Evolutionary conservation across 2,113 vertebrate genomes (phyloP), one percentile per base, ranked within the genome.

Genomic region (Ploceus nigricollis): DNA sequence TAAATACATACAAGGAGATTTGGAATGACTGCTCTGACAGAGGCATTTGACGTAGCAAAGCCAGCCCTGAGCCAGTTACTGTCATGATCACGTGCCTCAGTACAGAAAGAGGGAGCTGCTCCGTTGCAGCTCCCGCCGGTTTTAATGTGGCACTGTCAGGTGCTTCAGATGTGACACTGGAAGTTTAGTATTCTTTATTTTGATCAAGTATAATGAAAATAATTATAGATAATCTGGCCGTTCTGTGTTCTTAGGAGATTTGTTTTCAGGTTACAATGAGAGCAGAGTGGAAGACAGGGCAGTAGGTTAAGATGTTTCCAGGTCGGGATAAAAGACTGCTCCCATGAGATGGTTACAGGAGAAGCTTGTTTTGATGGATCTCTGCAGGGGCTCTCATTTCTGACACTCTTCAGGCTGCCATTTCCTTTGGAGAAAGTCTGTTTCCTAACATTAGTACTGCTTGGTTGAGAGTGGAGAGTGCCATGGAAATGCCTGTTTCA

Each of bases 371-470:
- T 96, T 94, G 86, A 83, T 81, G 85, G 64, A 68, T 83, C 92
- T 88, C 94, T 92, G 85, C 85, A 60, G 88, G 94, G 56, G 56
- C 45, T 89, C 90, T 90, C 25, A 84, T 94, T 96, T 95, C 76
- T 93, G 82, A 96, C 85, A 84, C 82, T 70, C 56, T 94, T 73
- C 64, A 78, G 72, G n/a, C 64, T 92, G 40, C 51, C 11, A 19
- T 83, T 95, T 95, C 93, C 92, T 96, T 90, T 93, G 90, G 92
- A 96, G 88, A 95, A 96, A 90, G 76, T 88, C 60, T 9, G 0
- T 86, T 96, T 95, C 87, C 82, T 90, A 94, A 56, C 85, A 53
- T 73, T 68, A 77, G 56, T 71, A 71, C 82, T 93, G 48, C 82
- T 87, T 71, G 61, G 30, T 60, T 90, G 71, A 68, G 64, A 89